A percentile compares a stretch with the other conserved stretches of the same genome.
These are phyloP conservation scores for Narcine bancroftii DNA, from an alignment of 2,113 vertebrate genomes.

Conservation along the genomic window DNA sequence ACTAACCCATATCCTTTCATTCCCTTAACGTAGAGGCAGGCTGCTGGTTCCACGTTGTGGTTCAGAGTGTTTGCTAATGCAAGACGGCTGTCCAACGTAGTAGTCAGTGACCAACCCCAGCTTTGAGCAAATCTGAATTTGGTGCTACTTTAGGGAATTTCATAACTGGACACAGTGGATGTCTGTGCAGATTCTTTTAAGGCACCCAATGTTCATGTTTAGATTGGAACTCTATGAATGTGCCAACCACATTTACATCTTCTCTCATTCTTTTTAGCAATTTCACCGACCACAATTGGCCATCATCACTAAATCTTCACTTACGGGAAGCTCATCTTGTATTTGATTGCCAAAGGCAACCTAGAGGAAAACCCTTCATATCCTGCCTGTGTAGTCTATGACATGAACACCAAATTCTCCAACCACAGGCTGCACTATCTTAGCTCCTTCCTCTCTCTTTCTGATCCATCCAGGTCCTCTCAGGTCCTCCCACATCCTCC, in stretches of 20 bases:
- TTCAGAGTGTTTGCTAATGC: neutral
- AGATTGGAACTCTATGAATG: neutral
- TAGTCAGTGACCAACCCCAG: neutral
- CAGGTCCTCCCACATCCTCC: too few relatives aligned
- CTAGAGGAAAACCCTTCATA: too few relatives aligned
- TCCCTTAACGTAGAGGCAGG: too few relatives aligned
- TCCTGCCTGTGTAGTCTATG: too few relatives aligned
- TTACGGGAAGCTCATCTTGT: neutral
- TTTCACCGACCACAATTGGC: neutral
- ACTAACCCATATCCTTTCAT: too few relatives aligned
- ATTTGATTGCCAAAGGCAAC: neutral
- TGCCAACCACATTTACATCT: neutral
- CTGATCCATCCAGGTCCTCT: too few relatives aligned
- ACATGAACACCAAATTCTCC: too few relatives aligned
- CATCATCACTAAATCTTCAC: neutral
- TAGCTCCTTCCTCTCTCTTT: too few relatives aligned
- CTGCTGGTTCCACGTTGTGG: neutral
- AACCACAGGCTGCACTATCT: too few relatives aligned
- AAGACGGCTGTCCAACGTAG: neutral
- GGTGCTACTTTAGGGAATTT: neutral
- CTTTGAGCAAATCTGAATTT: neutral
- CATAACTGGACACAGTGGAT: neutral
- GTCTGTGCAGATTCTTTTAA: neutral
- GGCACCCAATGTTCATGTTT: neutral
- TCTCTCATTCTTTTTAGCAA: neutral